Conservation (phyloP, 2,113 vertebrate genomes). For the Baryphthengus martii region DNA sequence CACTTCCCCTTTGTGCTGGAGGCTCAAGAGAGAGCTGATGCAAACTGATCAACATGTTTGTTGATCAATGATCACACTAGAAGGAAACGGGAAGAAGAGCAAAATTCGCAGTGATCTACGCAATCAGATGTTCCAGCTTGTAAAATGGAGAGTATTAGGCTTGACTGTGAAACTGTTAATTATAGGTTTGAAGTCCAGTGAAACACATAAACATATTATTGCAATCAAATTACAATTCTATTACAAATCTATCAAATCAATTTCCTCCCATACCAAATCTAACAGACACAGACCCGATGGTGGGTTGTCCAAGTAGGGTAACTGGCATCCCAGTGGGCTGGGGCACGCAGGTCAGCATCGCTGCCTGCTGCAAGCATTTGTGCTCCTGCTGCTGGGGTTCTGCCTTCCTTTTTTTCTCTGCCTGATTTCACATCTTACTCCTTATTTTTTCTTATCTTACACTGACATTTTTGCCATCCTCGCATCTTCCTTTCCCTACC, state of each 20-base stretch:
- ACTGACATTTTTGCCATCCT: background rate
- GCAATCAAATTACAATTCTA: background rate
- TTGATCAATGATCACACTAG: background rate
- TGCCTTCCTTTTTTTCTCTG: background rate
- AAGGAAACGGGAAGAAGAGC: background rate
- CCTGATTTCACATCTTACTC: background rate
- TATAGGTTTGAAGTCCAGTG: background rate
- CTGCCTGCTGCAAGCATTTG: accelerated
- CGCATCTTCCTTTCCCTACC: background rate
- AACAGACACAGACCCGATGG: background rate
- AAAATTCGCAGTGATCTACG: background rate
- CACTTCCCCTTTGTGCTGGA: background rate
- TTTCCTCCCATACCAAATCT: background rate
- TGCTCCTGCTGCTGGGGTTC: background rate
- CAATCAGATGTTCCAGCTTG: background rate
- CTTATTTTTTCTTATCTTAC: background rate
- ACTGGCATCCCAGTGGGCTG: too few relatives aligned
- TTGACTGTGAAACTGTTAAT: background rate
- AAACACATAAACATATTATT: background rate
- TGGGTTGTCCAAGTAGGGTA: background rate
- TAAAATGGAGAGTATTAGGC: background rate
- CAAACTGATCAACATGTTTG: background rate
- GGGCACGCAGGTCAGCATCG: background rate
- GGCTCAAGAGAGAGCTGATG: background rate
- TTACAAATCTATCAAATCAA: too few relatives aligned